A percentile compares a stretch with the other conserved stretches of the same genome.
phyloP scores from a whole-genome alignment of 2,888 invertebrate genomes.

The Allophyes oxyacanthae region DNA sequence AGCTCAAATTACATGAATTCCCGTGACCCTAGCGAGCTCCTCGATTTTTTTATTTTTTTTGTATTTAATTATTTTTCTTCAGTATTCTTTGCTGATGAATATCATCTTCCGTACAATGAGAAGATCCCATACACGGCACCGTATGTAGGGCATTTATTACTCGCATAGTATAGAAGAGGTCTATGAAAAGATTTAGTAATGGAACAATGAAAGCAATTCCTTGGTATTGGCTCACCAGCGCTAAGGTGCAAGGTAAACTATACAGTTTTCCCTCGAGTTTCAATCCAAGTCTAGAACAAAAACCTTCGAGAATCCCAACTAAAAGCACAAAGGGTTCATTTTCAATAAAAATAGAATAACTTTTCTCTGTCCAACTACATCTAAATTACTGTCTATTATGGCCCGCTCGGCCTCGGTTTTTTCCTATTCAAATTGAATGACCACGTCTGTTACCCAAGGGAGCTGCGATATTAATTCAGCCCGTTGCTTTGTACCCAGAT shows the following conservation, averaged over 20 bases:
- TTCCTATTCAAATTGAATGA: conserved; percentile 74
- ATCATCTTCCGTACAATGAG: too few species aligned
- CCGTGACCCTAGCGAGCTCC: too few species aligned
- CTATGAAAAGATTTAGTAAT: conserved; percentile 5
- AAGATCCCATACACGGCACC: too few species aligned
- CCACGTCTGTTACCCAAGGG: conserved; percentile 62
- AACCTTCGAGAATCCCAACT: conserved; percentile 6
- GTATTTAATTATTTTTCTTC: too few species aligned
- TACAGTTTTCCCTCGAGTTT: conserved; percentile 15
- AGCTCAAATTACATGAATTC: too few species aligned
- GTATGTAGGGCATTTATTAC: too few species aligned
- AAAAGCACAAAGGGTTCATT: conserved; percentile 31
- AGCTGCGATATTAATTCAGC: conserved; percentile 62
- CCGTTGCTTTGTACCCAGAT: conserved; percentile 59
- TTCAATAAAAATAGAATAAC: conserved; percentile 49
- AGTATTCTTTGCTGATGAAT: too few species aligned
- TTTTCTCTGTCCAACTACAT: conserved; percentile 43
- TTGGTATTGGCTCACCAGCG: not conserved
- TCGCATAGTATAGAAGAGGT: not conserved
- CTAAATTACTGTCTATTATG: conserved; percentile 58
- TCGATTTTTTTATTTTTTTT: too few species aligned
- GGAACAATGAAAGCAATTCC: conserved; percentile 29
- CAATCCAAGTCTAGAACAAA: conserved; percentile 17
- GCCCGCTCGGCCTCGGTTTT: conserved; percentile 52
- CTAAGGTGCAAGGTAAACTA: not conserved